Evolutionary conservation across 35 echinoderm and acorn worm species (phyloP).

Genomic region (Holothuria glaberrima): DNA sequence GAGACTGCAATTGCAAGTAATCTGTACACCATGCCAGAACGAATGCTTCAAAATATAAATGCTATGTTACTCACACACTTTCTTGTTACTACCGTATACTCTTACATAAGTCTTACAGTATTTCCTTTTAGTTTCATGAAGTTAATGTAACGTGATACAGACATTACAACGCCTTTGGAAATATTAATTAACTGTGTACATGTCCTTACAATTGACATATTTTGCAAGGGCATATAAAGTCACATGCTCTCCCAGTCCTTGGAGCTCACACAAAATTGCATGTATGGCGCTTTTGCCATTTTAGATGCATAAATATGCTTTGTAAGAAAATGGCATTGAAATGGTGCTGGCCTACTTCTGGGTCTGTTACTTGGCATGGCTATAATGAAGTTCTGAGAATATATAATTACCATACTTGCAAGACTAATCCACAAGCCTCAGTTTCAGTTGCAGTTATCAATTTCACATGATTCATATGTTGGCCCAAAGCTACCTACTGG

Average conservation of each 20-base stretch:
- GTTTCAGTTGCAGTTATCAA: conserved; percentile 2
- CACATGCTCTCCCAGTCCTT: too few species aligned
- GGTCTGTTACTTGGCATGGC: not conserved
- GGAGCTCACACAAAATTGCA: not conserved
- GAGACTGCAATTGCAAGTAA: not conserved
- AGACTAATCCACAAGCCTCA: not conserved
- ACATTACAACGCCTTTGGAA: not conserved
- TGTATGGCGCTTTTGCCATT: not conserved
- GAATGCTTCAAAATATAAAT: not conserved
- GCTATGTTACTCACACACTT: not conserved
- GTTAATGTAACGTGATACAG: not conserved
- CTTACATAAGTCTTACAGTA: not conserved
- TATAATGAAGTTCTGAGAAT: not conserved
- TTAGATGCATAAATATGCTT: conserved; percentile 2
- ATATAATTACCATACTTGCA: not conserved
- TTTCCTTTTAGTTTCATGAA: not conserved
- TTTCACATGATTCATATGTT: not conserved
- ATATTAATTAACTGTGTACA: not conserved
- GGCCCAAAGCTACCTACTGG: not conserved
- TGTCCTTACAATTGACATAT: too few species aligned
- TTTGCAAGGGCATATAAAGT: too few species aligned
- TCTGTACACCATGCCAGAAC: not conserved
- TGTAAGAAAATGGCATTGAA: not conserved
- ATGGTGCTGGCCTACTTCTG: not conserved
- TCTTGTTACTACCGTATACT: not conserved